Conservation (phyloP, 2,888 invertebrate genomes). For the Drosophila austrosaltans region DNA sequence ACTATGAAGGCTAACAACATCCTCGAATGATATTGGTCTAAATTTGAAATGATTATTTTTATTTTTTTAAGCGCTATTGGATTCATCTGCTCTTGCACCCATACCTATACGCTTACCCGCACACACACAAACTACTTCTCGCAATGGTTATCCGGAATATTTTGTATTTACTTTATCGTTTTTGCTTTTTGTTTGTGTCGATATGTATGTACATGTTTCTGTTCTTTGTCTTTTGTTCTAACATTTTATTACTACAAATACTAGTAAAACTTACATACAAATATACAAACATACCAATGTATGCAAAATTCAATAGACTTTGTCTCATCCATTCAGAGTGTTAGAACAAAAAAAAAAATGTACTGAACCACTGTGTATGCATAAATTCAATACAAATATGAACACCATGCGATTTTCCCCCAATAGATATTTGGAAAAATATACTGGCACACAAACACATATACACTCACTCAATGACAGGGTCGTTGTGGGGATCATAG, state of each 20-base stretch:
- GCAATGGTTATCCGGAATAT: background rate
- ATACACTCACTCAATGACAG: background rate
- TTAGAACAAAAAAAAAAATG: slow-evolving; percentile 50
- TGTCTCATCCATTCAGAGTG: slow-evolving; percentile 31
- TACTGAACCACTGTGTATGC: slow-evolving; percentile 26
- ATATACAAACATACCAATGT: background rate
- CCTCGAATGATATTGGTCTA: background rate
- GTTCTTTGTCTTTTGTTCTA: slow-evolving; percentile 26
- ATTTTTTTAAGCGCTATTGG: too few species aligned
- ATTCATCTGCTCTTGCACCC: too few species aligned
- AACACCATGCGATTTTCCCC: slow-evolving; percentile 21
- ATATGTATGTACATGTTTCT: background rate
- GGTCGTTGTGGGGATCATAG: too few species aligned
- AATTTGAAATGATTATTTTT: background rate
- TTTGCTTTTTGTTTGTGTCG: background rate
- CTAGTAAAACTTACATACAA: background rate
- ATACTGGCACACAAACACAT: background rate
- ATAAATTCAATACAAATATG: slow-evolving; percentile 54
- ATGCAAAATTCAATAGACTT: slow-evolving; percentile 29
- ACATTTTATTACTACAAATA: slow-evolving; percentile 36
- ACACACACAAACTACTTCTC: too few species aligned
- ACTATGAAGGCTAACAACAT: background rate
- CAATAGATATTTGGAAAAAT: slow-evolving; percentile 31
- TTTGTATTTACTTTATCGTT: background rate
- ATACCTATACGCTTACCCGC: too few species aligned